These are phyloP conservation scores for Chlorodrepanis virens DNA, from an alignment of 2,113 vertebrate genomes.

Conservation along the genomic window DNA sequence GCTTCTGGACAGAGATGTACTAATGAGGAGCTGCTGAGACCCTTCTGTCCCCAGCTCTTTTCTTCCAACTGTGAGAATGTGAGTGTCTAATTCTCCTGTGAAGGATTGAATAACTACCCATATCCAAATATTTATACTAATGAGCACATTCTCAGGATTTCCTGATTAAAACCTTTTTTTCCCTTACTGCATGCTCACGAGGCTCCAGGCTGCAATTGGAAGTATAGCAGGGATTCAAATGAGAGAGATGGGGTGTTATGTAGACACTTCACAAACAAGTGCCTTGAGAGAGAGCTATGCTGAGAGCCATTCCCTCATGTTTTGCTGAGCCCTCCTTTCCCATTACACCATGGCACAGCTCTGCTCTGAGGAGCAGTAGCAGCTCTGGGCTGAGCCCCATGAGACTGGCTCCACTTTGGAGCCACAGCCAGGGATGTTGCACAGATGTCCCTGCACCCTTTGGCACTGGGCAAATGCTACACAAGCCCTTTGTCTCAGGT, in stretches of 20 bases:
- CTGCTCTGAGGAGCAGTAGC: background rate
- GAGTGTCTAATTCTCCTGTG: background rate
- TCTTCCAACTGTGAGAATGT: background rate
- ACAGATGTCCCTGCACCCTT: background rate
- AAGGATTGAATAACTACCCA: background rate
- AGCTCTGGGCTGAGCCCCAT: background rate
- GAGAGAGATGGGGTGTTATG: background rate
- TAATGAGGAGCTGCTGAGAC: background rate
- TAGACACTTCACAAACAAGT: background rate
- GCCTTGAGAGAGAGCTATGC: background rate
- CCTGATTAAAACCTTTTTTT: background rate
- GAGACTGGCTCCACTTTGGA: background rate
- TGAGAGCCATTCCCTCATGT: fast-evolving
- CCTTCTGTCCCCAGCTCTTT: background rate
- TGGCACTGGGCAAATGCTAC: background rate
- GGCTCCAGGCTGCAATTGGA: background rate
- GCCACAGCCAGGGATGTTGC: background rate
- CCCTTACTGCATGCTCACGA: background rate
- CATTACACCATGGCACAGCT: fast-evolving
- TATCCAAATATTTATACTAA: background rate
- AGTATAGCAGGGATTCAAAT: background rate
- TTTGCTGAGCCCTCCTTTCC: background rate
- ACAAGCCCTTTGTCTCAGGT: background rate
- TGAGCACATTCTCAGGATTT: background rate
- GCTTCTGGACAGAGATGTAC: background rate